phyloP scores from a whole-genome alignment of 2,113 vertebrate species.

The Pseudorasbora parva region DNA sequence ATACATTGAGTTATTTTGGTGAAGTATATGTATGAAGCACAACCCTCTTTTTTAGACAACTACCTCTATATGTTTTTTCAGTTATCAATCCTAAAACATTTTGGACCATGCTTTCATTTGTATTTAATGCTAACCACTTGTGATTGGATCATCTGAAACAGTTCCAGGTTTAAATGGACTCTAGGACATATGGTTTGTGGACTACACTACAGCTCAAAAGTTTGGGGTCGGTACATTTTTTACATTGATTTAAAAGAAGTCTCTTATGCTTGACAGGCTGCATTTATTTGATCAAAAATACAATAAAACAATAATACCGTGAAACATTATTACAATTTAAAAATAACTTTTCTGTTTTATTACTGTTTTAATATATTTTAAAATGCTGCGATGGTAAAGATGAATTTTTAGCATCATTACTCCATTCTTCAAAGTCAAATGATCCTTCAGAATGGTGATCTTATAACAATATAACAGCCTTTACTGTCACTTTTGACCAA shows the following conservation, averaged over 20 bases:
- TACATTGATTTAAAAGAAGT: background rate
- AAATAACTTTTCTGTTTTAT: background rate
- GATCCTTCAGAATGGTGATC: background rate
- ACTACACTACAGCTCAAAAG: no score
- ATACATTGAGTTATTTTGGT: background rate
- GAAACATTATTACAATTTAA: background rate
- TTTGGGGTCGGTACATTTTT: background rate
- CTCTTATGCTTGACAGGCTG: background rate
- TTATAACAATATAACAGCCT: no score
- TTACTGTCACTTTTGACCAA: background rate
- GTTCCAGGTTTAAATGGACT: no score
- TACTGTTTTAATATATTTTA: background rate
- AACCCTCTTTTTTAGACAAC: background rate
- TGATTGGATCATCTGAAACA: no score
- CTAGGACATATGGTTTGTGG: no score
- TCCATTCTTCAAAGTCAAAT: background rate
- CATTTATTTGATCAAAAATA: background rate
- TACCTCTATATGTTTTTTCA: background rate
- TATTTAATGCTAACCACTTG: no score
- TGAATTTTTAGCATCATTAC: background rate
- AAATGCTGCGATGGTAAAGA: background rate
- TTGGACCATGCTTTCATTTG: background rate
- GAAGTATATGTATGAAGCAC: background rate
- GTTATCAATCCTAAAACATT: background rate
- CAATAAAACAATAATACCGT: background rate